phyloP scores from a whole-genome alignment of 2,888 invertebrate genomes.

The Eristalis pertinax region DNA sequence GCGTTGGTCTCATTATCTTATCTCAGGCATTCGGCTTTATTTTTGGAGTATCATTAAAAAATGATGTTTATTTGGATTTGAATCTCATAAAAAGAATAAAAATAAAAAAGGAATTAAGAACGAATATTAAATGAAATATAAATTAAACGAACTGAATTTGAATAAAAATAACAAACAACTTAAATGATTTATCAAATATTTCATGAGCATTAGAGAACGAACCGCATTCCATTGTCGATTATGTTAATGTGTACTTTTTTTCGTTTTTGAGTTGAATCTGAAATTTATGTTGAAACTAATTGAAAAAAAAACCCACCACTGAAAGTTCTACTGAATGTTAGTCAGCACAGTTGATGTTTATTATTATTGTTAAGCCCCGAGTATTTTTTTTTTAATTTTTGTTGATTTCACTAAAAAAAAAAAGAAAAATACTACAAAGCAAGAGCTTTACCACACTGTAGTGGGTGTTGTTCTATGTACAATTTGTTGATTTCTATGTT shows the following conservation, averaged over 20 bases:
- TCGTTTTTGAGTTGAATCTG: not conserved
- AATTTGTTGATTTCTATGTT: constrained; percentile 1
- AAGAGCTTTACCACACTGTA: constrained; percentile 42
- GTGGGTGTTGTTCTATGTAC: constrained; percentile 43
- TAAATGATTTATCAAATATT: not conserved
- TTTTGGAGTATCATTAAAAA: not conserved
- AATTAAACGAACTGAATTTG: not conserved
- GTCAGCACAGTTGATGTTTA: constrained; percentile 65
- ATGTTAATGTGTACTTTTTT: constrained; percentile 42
- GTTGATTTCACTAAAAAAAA: constrained; percentile 11
- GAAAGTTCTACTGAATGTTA: constrained; percentile 67
- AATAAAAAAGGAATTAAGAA: no score
- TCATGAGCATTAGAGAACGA: not conserved
- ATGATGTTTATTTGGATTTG: not conserved
- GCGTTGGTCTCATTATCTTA: not conserved
- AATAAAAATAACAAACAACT: not conserved
- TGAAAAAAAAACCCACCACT: constrained; percentile 48
- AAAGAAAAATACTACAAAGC: not conserved
- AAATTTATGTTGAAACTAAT: constrained; percentile 7
- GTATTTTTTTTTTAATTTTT: constrained; percentile 33
- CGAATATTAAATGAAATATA: no score
- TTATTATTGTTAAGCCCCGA: constrained; percentile 45
- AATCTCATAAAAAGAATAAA: no score
- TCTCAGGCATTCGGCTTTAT: not conserved
- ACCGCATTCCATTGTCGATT: constrained; percentile 38